Evolutionary conservation across 2,888 invertebrate genomes (phyloP), one percentile per base, ranked within the genome.

Genomic region (Odontocolon sp.): DNA sequence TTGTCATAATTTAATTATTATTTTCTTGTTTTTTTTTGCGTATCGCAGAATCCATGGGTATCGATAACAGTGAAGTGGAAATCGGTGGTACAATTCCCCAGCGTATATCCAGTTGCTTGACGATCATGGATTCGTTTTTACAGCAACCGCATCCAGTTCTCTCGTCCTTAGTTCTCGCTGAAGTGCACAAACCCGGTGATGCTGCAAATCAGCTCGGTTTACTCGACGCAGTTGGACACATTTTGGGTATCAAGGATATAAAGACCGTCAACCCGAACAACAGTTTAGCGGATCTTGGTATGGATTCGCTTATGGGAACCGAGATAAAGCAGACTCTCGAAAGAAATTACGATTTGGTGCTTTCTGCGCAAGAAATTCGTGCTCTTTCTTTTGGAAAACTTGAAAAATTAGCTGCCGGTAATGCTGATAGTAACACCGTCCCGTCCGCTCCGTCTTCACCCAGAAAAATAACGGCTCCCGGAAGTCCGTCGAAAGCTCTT

Each of bases 281-380:
- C 2, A 95, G 95, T 42, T 92, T 99, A 52, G 97, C 97, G 26
- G 99, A 99, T 90, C 93, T 99, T 40, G 99, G 99, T 77, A 97
- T 99, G 95, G 99, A 99, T 90, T 99, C 99, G 1, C 92, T 99
- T 82, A 99, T 99, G 99, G 98, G 98, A 50, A 98, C 99, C 1
- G 99, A 99, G 92, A 98, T 99, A 87, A 99, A 99, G 90, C 98
- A 98, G 91, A 96, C 97, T 0, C 91, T 99, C 64, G 98, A 98
- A 90, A 93, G 98, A 69, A 96, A 96, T 87, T 98, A 96, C 91
- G 98, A 99, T 90, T 91, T 99, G 72, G 95, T 96, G 18, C 92
- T 99, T 77, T 95, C 96, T 78, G 96, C 98, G 82, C 96, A 97
- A 90, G 98, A 98, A 91, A 97, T 99, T 85, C 94, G 98, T 78